These are phyloP conservation scores for Hapalemur alaotrensis DNA, from an alignment of 2,797 vertebrate genomes.

Conservation along the genomic window DNA sequence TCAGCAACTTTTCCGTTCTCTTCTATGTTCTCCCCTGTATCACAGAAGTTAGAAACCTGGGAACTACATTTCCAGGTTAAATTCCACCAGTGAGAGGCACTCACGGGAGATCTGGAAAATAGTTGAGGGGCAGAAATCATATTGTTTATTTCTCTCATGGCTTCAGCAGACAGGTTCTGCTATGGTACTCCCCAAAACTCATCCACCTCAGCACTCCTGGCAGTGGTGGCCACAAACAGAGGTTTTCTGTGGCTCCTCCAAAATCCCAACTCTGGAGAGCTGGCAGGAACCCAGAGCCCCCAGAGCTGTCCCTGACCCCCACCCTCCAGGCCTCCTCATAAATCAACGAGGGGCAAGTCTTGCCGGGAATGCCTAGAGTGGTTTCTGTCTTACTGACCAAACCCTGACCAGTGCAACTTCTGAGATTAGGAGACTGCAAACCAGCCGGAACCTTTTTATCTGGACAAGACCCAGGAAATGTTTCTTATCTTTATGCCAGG, in stretches of 20 bases:
- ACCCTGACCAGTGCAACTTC: not conserved
- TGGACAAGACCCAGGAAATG: not conserved
- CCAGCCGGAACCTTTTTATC: not conserved
- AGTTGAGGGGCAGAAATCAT: not conserved
- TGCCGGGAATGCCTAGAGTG: not conserved
- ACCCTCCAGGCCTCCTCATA: not conserved
- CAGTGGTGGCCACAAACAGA: not conserved
- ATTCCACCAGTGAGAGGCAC: not conserved
- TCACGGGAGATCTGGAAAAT: not conserved
- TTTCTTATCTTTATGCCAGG: not conserved
- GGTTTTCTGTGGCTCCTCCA: not conserved
- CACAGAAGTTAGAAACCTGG: not conserved
- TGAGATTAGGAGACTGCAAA: not conserved
- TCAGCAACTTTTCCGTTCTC: not conserved
- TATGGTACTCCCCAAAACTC: not conserved
- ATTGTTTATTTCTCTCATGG: not conserved
- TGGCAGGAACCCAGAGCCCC: not conserved
- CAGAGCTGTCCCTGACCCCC: not conserved
- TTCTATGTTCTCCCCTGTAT: not conserved
- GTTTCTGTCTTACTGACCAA: not conserved
- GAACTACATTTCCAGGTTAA: conserved; percentile 1
- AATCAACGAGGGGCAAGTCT: not conserved
- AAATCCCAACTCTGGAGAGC: not conserved
- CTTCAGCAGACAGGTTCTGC: not conserved
- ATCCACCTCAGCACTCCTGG: not conserved